Evolutionary conservation across 2,113 vertebrate species (phyloP).

Genomic region (Choloepus hoffmanni): DNA sequence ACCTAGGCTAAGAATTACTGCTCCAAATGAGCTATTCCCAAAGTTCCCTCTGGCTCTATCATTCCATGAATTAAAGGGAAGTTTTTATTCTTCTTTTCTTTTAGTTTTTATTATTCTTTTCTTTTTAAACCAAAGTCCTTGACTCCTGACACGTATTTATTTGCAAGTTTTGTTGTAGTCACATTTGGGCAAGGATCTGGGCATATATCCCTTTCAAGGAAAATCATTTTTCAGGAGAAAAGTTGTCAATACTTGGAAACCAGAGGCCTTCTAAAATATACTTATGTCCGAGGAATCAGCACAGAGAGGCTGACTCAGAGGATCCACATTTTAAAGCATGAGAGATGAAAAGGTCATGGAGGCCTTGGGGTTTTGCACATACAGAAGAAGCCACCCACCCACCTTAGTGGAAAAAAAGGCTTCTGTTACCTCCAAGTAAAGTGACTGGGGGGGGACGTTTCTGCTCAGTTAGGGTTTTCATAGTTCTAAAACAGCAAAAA

Average conservation of each 20-base stretch:
- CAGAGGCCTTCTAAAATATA: conserved; percentile 50
- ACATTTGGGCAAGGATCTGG: neutral
- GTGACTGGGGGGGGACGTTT: conserved; percentile 32
- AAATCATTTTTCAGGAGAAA: conserved; percentile 46
- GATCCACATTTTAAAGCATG: neutral
- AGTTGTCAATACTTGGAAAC: conserved; percentile 46
- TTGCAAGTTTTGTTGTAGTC: neutral
- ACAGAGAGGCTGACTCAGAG: conserved; percentile 20
- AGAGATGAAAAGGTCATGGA: conserved; percentile 9
- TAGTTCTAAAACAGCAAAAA: conserved; percentile 35
- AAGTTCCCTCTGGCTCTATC: neutral
- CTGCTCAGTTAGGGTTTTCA: neutral
- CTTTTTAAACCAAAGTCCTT: neutral
- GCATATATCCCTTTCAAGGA: neutral
- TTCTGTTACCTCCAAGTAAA: conserved; percentile 33
- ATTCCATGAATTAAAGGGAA: neutral
- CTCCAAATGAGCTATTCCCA: neutral
- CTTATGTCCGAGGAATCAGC: neutral
- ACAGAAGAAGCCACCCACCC: neutral
- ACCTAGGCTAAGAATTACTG: neutral
- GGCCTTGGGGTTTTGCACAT: neutral
- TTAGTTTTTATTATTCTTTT: neutral
- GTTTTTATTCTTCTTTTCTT: neutral
- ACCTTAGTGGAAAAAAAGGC: neutral
- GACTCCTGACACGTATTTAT: neutral